These are phyloP conservation scores for Pemphigus obesinymphae DNA, from an alignment of 1,140 invertebrate genomes.

Conservation along the genomic window DNA sequence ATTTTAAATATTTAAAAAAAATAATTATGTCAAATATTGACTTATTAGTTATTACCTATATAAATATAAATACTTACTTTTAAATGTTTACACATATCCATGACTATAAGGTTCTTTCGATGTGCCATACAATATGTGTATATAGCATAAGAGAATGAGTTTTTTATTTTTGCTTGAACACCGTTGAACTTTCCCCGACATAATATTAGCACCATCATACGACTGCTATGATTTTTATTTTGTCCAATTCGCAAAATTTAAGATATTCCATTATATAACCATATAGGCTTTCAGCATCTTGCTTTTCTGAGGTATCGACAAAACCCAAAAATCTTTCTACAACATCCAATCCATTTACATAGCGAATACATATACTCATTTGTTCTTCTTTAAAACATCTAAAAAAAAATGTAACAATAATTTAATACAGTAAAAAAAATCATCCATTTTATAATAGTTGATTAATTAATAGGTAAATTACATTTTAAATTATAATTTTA, in stretches of 20 bases:
- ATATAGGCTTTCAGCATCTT: not conserved
- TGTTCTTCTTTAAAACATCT: not conserved
- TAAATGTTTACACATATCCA: slow-evolving; percentile 12
- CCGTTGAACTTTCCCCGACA: not conserved
- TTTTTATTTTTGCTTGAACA: not conserved
- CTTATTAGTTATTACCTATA: not conserved
- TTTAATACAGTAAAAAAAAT: no score
- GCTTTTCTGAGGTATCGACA: not conserved
- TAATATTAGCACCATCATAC: not conserved
- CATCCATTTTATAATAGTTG: no score
- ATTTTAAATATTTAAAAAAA: not conserved
- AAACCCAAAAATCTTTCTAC: not conserved
- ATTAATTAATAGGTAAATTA: no score
- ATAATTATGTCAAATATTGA: not conserved
- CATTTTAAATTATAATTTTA: no score
- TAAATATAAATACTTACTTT: not conserved
- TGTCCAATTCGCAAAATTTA: not conserved
- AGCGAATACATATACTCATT: not conserved
- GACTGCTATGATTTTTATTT: not conserved
- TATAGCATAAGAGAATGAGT: not conserved
- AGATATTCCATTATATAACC: not conserved
- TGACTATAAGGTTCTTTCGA: not conserved
- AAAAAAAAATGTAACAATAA: no score
- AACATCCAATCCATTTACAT: not conserved
- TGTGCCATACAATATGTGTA: slow-evolving; percentile 9